Conservation (phyloP, 2,888 invertebrate genomes). For the Unio delphinus region DNA sequence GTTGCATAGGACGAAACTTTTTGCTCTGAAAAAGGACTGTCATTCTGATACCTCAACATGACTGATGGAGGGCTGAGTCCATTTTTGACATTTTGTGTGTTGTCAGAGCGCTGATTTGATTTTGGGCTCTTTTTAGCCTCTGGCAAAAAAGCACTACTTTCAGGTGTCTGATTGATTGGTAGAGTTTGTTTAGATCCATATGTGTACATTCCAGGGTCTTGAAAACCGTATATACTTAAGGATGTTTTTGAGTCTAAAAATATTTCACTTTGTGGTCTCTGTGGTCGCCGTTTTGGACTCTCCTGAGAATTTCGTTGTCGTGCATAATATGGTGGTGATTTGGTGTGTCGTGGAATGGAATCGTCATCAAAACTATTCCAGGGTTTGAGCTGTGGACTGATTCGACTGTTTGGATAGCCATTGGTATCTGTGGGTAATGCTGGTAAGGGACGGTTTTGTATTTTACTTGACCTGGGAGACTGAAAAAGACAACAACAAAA, state of each 20-base stretch:
- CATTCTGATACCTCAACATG: constrained; percentile 49
- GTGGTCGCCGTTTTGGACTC: constrained; percentile 39
- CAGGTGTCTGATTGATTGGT: too few relatives aligned
- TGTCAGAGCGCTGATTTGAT: not conserved
- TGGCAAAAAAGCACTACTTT: not conserved
- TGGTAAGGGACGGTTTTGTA: constrained; percentile 63
- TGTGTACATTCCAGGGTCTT: constrained; percentile 45
- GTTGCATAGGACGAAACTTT: too few relatives aligned
- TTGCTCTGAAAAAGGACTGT: constrained; percentile 40
- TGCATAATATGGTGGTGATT: constrained; percentile 21
- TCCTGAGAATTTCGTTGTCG: constrained; percentile 24
- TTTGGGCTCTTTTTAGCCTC: not conserved
- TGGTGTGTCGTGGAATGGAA: constrained; percentile 34
- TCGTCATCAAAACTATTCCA: constrained; percentile 51
- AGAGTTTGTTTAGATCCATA: constrained; percentile 29
- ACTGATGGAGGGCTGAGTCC: constrained; percentile 3
- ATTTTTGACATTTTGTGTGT: constrained; percentile 6
- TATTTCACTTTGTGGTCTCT: constrained; percentile 47
- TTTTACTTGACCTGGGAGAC: constrained; percentile 29
- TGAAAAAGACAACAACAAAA: constrained; percentile 3
- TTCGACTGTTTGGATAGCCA: constrained; percentile 19
- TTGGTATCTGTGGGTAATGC: constrained; percentile 39
- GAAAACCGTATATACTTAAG: constrained; percentile 1
- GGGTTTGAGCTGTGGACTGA: constrained; percentile 38
- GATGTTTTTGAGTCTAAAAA: constrained; percentile 37